phyloP scores from a whole-genome alignment of 2,113 vertebrate species.

The Dascyllus trimaculatus region DNA sequence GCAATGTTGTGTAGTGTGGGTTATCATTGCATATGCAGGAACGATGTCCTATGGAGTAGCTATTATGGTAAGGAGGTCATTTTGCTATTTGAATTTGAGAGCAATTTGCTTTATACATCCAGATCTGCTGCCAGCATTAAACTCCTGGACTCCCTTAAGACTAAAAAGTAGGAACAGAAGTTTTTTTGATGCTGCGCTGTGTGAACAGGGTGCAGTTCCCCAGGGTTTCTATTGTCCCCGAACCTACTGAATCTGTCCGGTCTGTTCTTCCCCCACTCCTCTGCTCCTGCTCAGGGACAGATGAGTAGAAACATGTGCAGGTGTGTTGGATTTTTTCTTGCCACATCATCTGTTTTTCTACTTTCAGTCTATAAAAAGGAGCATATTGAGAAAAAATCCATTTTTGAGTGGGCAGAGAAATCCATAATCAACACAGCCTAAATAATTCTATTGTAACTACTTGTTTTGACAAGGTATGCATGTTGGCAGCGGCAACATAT shows the following conservation, averaged over 20 bases:
- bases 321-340: conserved; percentile 45
- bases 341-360: conserved; percentile 41
- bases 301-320: conserved; percentile 49
- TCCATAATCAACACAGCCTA: not conserved
- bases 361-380: not conserved
- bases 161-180: conserved; percentile 87
- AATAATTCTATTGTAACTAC: not conserved
- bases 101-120: conserved; percentile 89
- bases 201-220: conserved; percentile 88
- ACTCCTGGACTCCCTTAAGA: conserved; percentile 85
- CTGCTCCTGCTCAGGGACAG: conserved; percentile 44
- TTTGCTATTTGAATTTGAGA: conserved; percentile 87
- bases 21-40: conserved; percentile 72
- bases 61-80: conserved; percentile 87
- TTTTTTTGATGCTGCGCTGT: conserved; percentile 85
- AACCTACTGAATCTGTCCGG: conserved; percentile 21
- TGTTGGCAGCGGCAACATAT: not conserved
- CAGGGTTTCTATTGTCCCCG: conserved; percentile 84
- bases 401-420: not conserved
- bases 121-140: conserved; percentile 79
- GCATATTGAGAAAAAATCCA: conserved; percentile 3
- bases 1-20: conserved; percentile 59
- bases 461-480: not conserved
- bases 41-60: conserved; percentile 72
- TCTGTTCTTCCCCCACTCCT: conserved; percentile 15